phyloP scores from a whole-genome alignment of 2,113 vertebrate genomes.

The Fregetta grallaria region DNA sequence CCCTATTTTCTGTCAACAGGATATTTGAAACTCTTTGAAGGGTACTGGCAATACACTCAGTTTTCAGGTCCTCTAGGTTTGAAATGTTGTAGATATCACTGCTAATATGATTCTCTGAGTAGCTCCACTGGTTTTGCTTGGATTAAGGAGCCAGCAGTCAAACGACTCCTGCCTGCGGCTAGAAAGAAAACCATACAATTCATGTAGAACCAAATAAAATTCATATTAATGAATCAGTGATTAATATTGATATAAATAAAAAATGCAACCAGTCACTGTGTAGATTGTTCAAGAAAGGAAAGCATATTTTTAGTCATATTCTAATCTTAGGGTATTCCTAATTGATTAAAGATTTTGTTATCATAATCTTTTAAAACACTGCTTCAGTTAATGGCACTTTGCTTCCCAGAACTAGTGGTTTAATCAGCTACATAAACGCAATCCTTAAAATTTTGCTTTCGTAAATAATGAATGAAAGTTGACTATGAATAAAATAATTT shows the following conservation, averaged over 20 bases:
- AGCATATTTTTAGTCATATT: not conserved
- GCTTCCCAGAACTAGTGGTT: not conserved
- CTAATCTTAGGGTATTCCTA: constrained; percentile 2
- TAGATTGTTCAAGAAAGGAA: not conserved
- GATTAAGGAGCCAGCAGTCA: not conserved
- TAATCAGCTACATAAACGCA: not conserved
- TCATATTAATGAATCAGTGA: not conserved
- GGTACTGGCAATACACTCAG: not conserved
- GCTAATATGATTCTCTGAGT: not conserved
- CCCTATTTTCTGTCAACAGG: not conserved
- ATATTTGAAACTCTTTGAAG: not conserved
- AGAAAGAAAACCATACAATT: not conserved
- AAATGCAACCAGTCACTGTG: not conserved
- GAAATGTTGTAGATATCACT: not conserved
- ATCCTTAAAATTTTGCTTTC: not conserved
- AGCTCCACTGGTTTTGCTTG: not conserved
- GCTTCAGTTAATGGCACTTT: not conserved
- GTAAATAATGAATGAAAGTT: constrained; percentile 5
- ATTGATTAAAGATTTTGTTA: not conserved
- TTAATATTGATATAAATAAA: not conserved
- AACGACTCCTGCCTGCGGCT: not conserved
- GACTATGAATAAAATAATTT: not conserved
- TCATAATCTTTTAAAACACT: not conserved
- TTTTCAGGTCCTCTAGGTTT: not conserved
- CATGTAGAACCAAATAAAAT: not conserved